Evolutionary conservation across 2,888 invertebrate species (phyloP).

Genomic region (Napeogenes sylphis): DNA sequence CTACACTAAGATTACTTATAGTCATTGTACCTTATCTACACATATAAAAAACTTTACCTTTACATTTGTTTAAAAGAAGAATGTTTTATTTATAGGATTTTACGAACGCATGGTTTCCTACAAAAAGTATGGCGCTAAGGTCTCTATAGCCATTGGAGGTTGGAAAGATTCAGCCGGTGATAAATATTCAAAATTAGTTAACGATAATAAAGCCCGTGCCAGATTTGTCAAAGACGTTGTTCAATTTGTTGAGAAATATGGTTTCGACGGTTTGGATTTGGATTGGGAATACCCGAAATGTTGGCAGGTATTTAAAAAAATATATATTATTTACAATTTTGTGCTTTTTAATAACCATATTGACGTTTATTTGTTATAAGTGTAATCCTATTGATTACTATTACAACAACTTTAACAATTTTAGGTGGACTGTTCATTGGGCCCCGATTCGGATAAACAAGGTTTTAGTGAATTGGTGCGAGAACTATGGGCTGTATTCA

Average conservation of each 20-base stretch:
- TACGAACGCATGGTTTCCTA: slow-evolving; percentile 89
- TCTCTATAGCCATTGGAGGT: slow-evolving; percentile 93
- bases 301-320: slow-evolving; percentile 80
- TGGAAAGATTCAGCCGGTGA: slow-evolving; percentile 96
- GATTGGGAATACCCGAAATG: slow-evolving; percentile 97
- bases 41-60: no score
- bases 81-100: slow-evolving; percentile 77
- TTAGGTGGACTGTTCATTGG: slow-evolving; percentile 90
- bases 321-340: not conserved
- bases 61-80: no score
- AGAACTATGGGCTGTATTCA: slow-evolving; percentile 83
- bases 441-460: slow-evolving; percentile 89
- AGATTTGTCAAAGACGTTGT: slow-evolving; percentile 86
- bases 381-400: not conserved
- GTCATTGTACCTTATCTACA: no score
- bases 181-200: slow-evolving; percentile 91
- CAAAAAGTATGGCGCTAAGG: slow-evolving; percentile 88
- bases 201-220: slow-evolving; percentile 83
- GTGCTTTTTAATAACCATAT: not conserved
- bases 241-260: slow-evolving; percentile 86
- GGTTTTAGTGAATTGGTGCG: slow-evolving; percentile 85
- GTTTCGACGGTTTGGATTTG: slow-evolving; percentile 95
- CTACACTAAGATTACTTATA: no score
- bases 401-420: slow-evolving; percentile 28
- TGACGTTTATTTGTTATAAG: no score